A percentile compares a stretch with the other conserved stretches of the same genome.
Conservation (phyloP, 2,113 vertebrate species). For the Arvicanthis niloticus region DNA sequence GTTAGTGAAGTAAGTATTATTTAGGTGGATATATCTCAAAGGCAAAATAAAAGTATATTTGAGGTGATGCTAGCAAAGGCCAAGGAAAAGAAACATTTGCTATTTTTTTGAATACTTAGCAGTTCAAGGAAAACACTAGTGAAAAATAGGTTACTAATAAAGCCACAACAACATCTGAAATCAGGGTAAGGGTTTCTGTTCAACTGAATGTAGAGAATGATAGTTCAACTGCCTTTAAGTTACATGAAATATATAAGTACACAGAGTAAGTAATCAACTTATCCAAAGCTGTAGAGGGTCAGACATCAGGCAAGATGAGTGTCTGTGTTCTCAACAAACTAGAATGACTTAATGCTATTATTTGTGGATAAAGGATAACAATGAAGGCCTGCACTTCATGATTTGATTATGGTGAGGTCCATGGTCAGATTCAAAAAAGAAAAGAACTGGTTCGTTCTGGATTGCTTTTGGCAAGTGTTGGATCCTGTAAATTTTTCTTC, state of each 20-base stretch:
- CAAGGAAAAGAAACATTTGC: constrained; percentile 57
- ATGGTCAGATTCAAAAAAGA: not conserved
- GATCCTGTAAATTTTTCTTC: not conserved
- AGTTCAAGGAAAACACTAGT: constrained; percentile 1
- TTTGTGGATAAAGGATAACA: not conserved
- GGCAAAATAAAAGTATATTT: constrained; percentile 75
- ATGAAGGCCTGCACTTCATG: not conserved
- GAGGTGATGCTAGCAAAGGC: constrained; percentile 71
- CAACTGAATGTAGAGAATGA: not conserved
- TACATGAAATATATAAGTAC: not conserved
- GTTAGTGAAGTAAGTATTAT: constrained; percentile 72
- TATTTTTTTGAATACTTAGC: constrained; percentile 58
- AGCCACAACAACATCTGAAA: constrained; percentile 46
- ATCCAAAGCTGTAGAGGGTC: not conserved
- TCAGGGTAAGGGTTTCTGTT: constrained; percentile 3
- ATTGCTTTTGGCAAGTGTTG: not conserved
- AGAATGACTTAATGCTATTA: constrained; percentile 28
- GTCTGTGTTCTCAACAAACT: constrained; percentile 34
- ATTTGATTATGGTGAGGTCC: constrained; percentile 17
- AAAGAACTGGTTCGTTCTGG: not conserved
- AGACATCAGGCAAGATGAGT: not conserved
- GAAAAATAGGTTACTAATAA: constrained; percentile 54
- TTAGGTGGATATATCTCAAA: constrained; percentile 73
- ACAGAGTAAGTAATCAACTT: constrained; percentile 24
- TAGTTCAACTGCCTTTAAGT: constrained; percentile 31